A percentile compares a stretch with the other conserved stretches of the same genome.
Conservation (phyloP, 1,140 invertebrate species). For the Drosophila simulans region DNA sequence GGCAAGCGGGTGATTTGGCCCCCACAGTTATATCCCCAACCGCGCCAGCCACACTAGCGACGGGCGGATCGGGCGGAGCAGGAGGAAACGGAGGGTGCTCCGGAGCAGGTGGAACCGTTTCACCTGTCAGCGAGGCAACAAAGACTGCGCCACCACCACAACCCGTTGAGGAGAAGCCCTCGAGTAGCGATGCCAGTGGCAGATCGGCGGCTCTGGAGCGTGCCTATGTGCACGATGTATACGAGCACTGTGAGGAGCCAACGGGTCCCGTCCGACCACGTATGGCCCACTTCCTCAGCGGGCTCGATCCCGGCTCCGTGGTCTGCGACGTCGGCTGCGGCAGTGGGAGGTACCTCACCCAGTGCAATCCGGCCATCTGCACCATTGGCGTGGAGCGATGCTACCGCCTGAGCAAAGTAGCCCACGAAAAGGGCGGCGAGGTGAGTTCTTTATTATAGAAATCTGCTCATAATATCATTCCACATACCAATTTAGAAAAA, state of each 20-base stretch:
- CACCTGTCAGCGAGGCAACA: slow-evolving; percentile 37
- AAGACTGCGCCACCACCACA: slow-evolving; percentile 32
- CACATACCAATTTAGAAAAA: too few species aligned
- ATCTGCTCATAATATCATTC: too few species aligned
- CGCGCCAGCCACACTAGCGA: slow-evolving; percentile 33
- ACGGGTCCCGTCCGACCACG: slow-evolving; percentile 91
- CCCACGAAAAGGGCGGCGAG: slow-evolving; percentile 92
- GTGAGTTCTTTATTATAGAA: slow-evolving; percentile 85
- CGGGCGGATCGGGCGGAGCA: slow-evolving; percentile 5
- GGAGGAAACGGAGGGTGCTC: neutral
- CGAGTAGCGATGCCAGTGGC: slow-evolving; percentile 76
- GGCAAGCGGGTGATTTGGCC: slow-evolving; percentile 66
- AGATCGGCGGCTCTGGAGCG: slow-evolving; percentile 93
- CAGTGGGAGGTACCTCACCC: slow-evolving; percentile 95
- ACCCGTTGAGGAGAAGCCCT: slow-evolving; percentile 34
- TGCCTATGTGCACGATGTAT: slow-evolving; percentile 97
- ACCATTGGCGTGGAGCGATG: slow-evolving; percentile 95
- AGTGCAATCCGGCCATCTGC: slow-evolving; percentile 92
- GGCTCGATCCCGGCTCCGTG: slow-evolving; percentile 94
- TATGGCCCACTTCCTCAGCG: slow-evolving; percentile 93
- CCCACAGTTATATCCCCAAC: slow-evolving; percentile 74
- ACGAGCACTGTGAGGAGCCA: slow-evolving; percentile 92
- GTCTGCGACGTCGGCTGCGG: slow-evolving; percentile 98
- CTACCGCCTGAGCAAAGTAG: slow-evolving; percentile 90
- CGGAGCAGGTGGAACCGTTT: slow-evolving; percentile 5